Base-by-base conservation (phyloP, 64 coral and sea anemone genomes). In the Dendronephthya gigantea region DNA sequence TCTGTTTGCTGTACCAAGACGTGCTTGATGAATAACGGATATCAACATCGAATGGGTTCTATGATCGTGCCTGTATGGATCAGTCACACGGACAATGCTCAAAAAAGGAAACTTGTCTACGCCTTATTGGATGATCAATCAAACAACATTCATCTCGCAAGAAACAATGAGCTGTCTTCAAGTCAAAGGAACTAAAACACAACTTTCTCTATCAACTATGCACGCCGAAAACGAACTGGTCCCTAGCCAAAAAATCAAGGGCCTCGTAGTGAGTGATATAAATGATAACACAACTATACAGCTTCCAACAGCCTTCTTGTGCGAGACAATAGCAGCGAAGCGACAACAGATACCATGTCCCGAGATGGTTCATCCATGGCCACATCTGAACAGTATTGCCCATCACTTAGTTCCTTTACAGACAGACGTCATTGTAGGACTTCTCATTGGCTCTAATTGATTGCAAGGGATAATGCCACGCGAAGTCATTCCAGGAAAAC, bases 41-140 rank as follows among this genome's bases (percentile, higher is more conserved):
- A 16, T 16, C 35, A 34, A 76, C 4, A 5, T 2, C 69, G 29
- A 76, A 37, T 76, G 1, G 35, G 4, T 2, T 76, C 69, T 8
- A 76, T 76, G 69, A 76, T 76, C 2, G 17, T 76, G 2, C 69
- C 69, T 3, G 69, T 76, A 4, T 76, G 69, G 69, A 15, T 76
- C 12, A 3, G 30, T 28, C 88, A 93, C 62, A 2, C 9, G 0
- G 50, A 30, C 32, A 52, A 87, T 36, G 81, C 88, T 14, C 0
- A 55, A n/a, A 50, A 11, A 6, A 22, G 83, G 56, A 45, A 55
- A 40, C 59, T 93, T 1, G 59, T 93, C 9, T 89, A 93, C 23
- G 92, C 92, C 8, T 51, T 93, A 8, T 56, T 93, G 83, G 92
- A 93, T 34, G 84, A 93, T 13, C 92, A 93, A 59, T 93, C 81